Evolutionary conservation across 2,888 invertebrate species (phyloP), one percentile per base, ranked within the genome.

Genomic region (Leucoptera coffeella): DNA sequence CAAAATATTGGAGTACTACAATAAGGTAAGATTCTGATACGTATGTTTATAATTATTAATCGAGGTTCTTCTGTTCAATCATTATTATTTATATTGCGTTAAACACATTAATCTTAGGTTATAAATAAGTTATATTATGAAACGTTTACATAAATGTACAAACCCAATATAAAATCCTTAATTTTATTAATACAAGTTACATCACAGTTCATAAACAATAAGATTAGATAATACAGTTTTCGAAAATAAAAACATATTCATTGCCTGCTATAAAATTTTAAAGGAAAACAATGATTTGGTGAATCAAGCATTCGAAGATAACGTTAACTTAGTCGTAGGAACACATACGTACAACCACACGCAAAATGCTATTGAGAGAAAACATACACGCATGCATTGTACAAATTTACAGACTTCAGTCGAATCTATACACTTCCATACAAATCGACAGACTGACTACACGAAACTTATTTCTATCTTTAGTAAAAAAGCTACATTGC

Each of bases 401-500:
- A 28, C 19, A 49, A 56, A 56, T 53, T 43, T 57, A 58, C 55
- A 56, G 52, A 48, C 40, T 34, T 35, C 28, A 28, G 28, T 28
- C 28, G 22, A 20, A 28, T 14, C 14, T 4, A 6, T 6, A 17
- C 9, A 6, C 6, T 7, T 7, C 8, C 24, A 24, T 23, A 23
- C 25, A 14, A 22, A 22, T 25, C 6, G 17, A 17, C 6, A 17
- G 8, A 17, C 17, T 17, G 8, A 17, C 17, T 17, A 17, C 17
- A 8, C 17, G 17, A n/a, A n/a, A n/a, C n/a, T n/a, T n/a, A n/a
- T n/a, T n/a, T n/a, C n/a, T n/a, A n/a, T n/a, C n/a, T n/a, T n/a
- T n/a, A n/a, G 60, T 65, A 64, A 50, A 69, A 69, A 69, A 65
- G 65, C 65, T 69, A n/a, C n/a, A n/a, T n/a, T n/a, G n/a, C n/a